Conservation (phyloP, 2,888 invertebrate species). For the Hermaeophaga mercurialis region DNA sequence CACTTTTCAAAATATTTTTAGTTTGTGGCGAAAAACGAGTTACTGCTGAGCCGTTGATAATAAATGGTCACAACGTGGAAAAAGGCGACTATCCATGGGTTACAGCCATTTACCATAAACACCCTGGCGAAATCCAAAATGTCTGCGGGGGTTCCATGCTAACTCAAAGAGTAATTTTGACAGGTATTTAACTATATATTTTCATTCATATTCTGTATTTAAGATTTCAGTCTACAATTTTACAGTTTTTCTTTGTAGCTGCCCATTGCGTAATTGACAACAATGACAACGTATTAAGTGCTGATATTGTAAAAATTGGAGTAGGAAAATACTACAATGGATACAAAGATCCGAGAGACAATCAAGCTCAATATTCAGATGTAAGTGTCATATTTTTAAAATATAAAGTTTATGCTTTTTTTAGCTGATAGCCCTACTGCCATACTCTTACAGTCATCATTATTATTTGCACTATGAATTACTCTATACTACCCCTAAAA, state of each 20-base stretch:
- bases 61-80: slow-evolving; percentile 43
- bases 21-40: slow-evolving; percentile 51
- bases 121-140: slow-evolving; percentile 21
- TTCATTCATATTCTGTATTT: too few species aligned
- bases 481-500: too few species aligned
- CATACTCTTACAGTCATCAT: too few species aligned
- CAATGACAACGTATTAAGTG: slow-evolving; percentile 24
- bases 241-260: slow-evolving; percentile 40
- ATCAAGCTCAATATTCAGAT: slow-evolving; percentile 43
- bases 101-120: slow-evolving; percentile 44
- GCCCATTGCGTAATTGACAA: slow-evolving; percentile 49
- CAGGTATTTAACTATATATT: slow-evolving; percentile 49
- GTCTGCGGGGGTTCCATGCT: slow-evolving; percentile 51
- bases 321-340: slow-evolving; percentile 51
- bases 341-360: slow-evolving; percentile 44
- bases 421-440: too few species aligned
- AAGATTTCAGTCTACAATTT: too few species aligned
- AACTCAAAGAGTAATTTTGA: slow-evolving; percentile 43
- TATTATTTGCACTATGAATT: too few species aligned
- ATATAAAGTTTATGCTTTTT: not conserved
- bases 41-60: slow-evolving; percentile 42
- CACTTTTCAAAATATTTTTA: slow-evolving; percentile 30
- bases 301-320: slow-evolving; percentile 39
- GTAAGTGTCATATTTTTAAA: slow-evolving; percentile 41
- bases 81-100: slow-evolving; percentile 52